Base-by-base conservation (phyloP, 2,113 vertebrate genomes). In the Mesocricetus auratus region DNA sequence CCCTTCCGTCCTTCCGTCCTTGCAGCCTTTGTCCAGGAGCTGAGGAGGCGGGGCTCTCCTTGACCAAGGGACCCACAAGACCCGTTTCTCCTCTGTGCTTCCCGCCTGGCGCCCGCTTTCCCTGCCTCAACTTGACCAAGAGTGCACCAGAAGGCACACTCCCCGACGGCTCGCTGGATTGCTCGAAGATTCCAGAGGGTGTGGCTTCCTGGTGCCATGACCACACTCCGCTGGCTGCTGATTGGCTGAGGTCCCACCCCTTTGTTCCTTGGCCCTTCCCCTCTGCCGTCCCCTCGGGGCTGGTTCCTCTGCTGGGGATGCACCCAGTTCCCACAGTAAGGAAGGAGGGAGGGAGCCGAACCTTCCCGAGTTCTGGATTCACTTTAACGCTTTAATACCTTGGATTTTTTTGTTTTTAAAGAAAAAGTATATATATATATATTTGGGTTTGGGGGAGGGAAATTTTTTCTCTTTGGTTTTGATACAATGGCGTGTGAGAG, bases 1-100 rank as follows among this genome's bases (percentile, higher is more conserved):
- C n/a, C 22, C 33, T 64, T 93, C 68, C 5, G 47, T 17, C 53
- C 33, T 50, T 75, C 36, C n/a, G 88, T 89, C 74, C 78, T 90
- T 93, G 66, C 98, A 99, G 99, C 99, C 81, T 99, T 99, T 96
- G 97, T 99, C 97, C 98, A 99, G 97, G 99, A 99, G 98, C 98
- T 99, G 98, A 99, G 99, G 97, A 99, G 99, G 96, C 98, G 98
- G 98, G 98, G 98, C 94, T 98, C 98, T 19, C 99, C 99, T 98
- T 99, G 99, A 98, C 98, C 87, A 60, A 77, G 19, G 73, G 42
- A 82, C 56, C 86, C 66, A 26, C 91, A 96, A 86, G 66, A 97
- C 53, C 60, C 6, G 1, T 62, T 87, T 79, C 87, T 88, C 71
- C 77, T 89, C 81, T 96, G 94, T 0, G 58, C 93, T 90, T 21